Conservation (phyloP, 64 coral and sea anemone species). For the Catalaphyllia jardinei region DNA sequence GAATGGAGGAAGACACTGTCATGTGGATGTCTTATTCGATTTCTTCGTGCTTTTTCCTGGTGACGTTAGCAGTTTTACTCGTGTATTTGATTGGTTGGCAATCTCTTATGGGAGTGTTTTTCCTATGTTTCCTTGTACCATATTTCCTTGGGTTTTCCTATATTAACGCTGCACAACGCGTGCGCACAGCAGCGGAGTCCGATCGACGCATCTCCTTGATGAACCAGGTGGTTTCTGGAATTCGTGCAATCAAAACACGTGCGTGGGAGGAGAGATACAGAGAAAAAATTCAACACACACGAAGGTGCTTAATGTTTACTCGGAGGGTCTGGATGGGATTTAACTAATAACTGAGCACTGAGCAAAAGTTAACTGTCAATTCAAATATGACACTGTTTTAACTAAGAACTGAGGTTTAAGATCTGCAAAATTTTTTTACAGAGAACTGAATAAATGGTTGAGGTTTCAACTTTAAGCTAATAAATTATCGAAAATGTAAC, state of each 20-base stretch:
- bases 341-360: no score
- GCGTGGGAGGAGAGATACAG: not conserved
- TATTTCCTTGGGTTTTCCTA: not conserved
- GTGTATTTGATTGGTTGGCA: not conserved
- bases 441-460: no score
- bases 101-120: not conserved
- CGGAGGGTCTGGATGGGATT: no score
- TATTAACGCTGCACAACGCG: not conserved
- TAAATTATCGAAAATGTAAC: no score
- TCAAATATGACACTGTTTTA: no score
- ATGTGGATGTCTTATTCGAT: not conserved
- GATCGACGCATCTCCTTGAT: not conserved
- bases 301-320: not conserved
- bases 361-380: no score
- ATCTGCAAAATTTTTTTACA: no score
- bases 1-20: not conserved
- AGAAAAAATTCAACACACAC: not conserved
- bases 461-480: no score
- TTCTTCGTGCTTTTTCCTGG: not conserved
- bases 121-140: not conserved
- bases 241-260: not conserved
- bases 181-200: not conserved
- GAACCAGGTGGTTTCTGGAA: not conserved
- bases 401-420: no score
- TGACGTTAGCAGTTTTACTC: not conserved